phyloP scores from a whole-genome alignment of 92 coral and sea anemone species.

The Isaurus tuberculatus region DNA sequence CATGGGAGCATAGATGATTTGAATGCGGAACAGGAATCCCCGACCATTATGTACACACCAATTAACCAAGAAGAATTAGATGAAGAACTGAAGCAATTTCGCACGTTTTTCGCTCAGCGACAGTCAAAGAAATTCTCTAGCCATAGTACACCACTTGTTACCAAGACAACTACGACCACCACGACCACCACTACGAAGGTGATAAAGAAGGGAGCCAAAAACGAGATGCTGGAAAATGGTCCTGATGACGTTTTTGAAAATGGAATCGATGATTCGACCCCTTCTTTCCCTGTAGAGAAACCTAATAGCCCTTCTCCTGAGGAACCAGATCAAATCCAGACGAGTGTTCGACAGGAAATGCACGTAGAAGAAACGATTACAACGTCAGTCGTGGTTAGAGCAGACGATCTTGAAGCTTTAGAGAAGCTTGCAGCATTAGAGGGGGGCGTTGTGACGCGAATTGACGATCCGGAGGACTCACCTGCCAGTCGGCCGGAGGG shows the following conservation, averaged over 20 bases:
- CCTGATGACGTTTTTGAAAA: slow-evolving; percentile 26
- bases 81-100: slow-evolving; percentile 76
- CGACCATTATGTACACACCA: slow-evolving; percentile 58
- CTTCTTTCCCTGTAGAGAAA: slow-evolving; percentile 21
- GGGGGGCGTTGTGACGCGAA: background rate
- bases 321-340: slow-evolving; percentile 9
- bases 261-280: slow-evolving; percentile 17
- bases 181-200: slow-evolving; percentile 26
- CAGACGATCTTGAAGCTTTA: slow-evolving; percentile 15
- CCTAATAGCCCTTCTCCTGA: background rate
- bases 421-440: slow-evolving; percentile 3
- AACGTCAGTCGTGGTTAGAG: slow-evolving; percentile 36
- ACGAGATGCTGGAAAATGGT: slow-evolving; percentile 4
- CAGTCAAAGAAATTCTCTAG: slow-evolving; percentile 45
- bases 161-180: slow-evolving; percentile 28
- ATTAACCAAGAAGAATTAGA: slow-evolving; percentile 80
- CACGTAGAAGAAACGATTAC: slow-evolving; percentile 39
- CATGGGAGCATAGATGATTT: slow-evolving; percentile 71
- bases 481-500: slow-evolving; percentile 12
- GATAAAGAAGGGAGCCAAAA: slow-evolving; percentile 15
- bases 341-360: slow-evolving; percentile 11
- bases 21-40: slow-evolving; percentile 53
- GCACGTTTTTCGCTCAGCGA: slow-evolving; percentile 76
- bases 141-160: slow-evolving; percentile 21
- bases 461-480: background rate